A percentile compares a stretch with the other conserved stretches of the same genome.
These are phyloP conservation scores for Alces alces DNA, from an alignment of 2,113 vertebrate genomes.

Conservation along the genomic window DNA sequence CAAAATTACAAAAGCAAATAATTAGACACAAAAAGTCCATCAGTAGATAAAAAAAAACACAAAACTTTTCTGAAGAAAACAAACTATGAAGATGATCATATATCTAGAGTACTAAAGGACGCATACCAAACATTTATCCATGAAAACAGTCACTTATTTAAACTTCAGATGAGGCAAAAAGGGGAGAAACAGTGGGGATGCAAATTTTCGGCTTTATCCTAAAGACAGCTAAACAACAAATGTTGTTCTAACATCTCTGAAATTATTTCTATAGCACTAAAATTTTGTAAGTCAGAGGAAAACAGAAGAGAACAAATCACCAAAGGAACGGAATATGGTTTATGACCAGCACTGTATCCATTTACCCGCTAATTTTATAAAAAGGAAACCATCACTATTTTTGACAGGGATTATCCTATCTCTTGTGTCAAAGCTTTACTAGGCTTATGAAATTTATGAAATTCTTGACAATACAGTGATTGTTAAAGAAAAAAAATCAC, in stretches of 20 bases:
- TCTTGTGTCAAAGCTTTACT: slow-evolving; percentile 31
- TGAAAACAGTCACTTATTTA: slow-evolving; percentile 22
- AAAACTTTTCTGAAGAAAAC: slow-evolving; percentile 30
- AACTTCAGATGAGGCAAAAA: neutral
- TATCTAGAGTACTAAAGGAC: neutral
- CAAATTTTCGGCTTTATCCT: neutral
- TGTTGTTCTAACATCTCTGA: neutral
- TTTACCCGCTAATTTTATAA: slow-evolving; percentile 12
- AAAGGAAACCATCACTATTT: slow-evolving; percentile 11
- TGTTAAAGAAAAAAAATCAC: neutral
- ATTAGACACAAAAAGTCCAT: slow-evolving; percentile 14
- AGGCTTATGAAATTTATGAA: slow-evolving; percentile 6
- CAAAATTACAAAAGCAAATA: slow-evolving; percentile 59
- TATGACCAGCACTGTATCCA: neutral
- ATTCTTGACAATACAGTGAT: slow-evolving; percentile 30
- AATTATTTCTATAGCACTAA: slow-evolving; percentile 5
- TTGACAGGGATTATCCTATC: neutral
- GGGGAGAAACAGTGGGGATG: neutral
- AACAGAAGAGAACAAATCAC: neutral
- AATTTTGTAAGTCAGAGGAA: neutral
- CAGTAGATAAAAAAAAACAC: slow-evolving; percentile 10
- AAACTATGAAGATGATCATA: slow-evolving; percentile 30
- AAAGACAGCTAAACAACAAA: neutral
- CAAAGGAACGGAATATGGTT: neutral
- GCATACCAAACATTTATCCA: neutral